Conservation (phyloP, 2,113 vertebrate species). For the Chiloscyllium plagiosum region DNA sequence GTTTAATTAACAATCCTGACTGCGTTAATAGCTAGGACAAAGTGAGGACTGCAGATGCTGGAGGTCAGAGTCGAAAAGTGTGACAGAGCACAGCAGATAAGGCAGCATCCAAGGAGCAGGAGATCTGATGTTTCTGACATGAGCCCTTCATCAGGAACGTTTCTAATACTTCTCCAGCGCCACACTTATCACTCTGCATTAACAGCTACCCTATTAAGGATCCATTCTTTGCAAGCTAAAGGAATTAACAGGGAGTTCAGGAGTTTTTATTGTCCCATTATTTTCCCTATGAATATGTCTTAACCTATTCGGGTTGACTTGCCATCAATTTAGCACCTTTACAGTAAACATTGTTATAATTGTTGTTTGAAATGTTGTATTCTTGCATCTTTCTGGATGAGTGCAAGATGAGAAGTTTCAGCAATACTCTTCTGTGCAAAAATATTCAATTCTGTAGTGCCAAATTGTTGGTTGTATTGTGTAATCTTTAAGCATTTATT, state of each 20-base stretch:
- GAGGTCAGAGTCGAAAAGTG: no score
- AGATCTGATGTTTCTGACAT: no score
- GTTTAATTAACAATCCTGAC: neutral
- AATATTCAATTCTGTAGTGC: neutral
- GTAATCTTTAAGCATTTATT: neutral
- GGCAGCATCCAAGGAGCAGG: no score
- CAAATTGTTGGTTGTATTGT: neutral
- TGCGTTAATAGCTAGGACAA: no score
- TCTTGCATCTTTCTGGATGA: neutral
- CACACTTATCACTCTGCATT: no score
- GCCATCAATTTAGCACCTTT: neutral
- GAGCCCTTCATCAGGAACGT: no score
- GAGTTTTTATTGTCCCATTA: neutral
- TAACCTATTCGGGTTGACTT: neutral
- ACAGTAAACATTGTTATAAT: neutral
- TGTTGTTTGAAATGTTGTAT: neutral
- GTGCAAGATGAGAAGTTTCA: neutral
- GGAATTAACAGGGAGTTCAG: neutral
- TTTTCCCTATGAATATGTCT: neutral
- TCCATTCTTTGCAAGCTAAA: neutral
- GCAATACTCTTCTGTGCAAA: no score
- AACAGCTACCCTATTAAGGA: no score
- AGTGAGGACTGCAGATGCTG: no score
- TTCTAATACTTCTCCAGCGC: no score
- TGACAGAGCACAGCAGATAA: no score